Evolutionary conservation across 2,888 invertebrate species (phyloP), one percentile per base, ranked within the genome.

Genomic region (Leucophora obtusa): DNA sequence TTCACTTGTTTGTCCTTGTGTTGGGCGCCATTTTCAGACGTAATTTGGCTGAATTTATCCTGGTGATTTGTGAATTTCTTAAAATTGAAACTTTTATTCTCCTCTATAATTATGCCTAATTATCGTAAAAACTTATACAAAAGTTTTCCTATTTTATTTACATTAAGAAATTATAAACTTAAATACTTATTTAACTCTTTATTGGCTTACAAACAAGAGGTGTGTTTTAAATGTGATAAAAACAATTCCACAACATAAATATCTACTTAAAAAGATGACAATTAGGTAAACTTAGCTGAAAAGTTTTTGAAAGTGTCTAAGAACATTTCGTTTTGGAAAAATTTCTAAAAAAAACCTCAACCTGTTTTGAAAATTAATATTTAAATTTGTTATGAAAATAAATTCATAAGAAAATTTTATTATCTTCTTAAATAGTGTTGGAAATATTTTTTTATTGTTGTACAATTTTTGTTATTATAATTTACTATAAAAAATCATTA

Each of bases 401-500:
- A 21, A 21, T 21, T 21, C 21, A 21, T 21, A 21, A 3, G 21
- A 21, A 21, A 4, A 2, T 4, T 21, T 21, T 21, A 2, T 21
- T 21, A 21, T 21, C 21, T 21, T 21, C n/a, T n/a, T n/a, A n/a
- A n/a, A n/a, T n/a, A n/a, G n/a, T n/a, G n/a, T n/a, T n/a, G n/a
- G n/a, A n/a, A n/a, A n/a, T n/a, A n/a, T n/a, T 24, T 5, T 5
- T 10, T 5, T 35, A 35, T 11, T 38, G 38, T 38, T 38, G 38
- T 28, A 28, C 3, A 38, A 38, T 38, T 38, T 38, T 38, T 10
- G 11, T 11, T 38, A 11, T 28, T 28, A 38, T 11, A 38, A 47
- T 47, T n/a, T 47, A n/a, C 3, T 4, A 21, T 11, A 51, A 54
- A 53, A 71, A 77, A 71, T 33, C 59, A 35, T 43, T 33, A 58